These are phyloP conservation scores for Indicator indicator DNA, from an alignment of 2,113 vertebrate genomes.

Conservation along the genomic window DNA sequence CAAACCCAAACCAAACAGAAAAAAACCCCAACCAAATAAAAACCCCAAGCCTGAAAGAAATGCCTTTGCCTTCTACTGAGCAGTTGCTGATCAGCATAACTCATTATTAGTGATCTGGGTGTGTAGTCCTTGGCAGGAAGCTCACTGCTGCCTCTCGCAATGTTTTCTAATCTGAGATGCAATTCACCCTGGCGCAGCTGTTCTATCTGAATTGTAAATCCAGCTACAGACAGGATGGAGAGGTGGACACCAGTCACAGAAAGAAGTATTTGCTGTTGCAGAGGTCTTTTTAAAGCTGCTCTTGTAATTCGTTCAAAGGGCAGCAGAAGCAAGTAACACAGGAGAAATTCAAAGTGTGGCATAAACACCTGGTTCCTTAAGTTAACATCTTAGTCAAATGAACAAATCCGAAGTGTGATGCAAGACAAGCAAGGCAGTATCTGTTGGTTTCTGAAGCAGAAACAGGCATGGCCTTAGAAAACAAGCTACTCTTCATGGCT, in stretches of 20 bases:
- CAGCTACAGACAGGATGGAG: background rate
- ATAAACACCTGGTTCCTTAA: background rate
- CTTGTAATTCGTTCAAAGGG: background rate
- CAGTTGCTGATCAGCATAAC: background rate
- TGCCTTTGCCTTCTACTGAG: background rate
- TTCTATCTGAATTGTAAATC: conserved; percentile 15
- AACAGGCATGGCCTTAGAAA: background rate
- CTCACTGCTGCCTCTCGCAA: background rate
- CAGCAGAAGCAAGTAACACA: background rate
- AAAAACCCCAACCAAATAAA: background rate
- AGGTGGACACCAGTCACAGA: background rate
- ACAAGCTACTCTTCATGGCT: background rate
- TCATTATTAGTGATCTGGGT: background rate
- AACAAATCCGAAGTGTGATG: background rate
- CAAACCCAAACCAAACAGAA: no score
- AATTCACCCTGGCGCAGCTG: background rate
- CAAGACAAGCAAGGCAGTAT: background rate
- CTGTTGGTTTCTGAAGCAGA: background rate
- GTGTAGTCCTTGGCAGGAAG: conserved; percentile 29
- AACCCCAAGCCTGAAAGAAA: background rate
- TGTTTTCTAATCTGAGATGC: background rate
- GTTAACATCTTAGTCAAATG: background rate
- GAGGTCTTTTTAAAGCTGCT: background rate
- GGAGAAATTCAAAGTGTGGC: background rate
- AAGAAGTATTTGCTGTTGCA: background rate